Base-by-base conservation (phyloP, 2,888 invertebrate genomes). In the Lucinisca nassula region DNA sequence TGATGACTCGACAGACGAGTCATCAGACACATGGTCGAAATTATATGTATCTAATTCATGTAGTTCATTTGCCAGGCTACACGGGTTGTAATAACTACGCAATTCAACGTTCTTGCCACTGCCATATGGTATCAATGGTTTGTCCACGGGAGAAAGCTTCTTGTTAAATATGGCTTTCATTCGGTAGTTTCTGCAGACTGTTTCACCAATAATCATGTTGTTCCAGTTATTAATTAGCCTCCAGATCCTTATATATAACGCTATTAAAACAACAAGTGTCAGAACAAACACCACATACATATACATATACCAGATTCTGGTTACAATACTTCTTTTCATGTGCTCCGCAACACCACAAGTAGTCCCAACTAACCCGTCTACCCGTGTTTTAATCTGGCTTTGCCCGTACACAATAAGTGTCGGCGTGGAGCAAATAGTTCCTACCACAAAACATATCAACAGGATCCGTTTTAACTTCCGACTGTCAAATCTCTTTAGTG, bases 391-490 rank as follows among this genome's bases (percentile, higher is more conserved):
- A 8, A 84, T 58, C 30, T 21, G 49, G 27, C 80, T 84, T 40
- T 84, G 38, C 1, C 84, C 84, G 27, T 80, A 84, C 6, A 84
- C 74, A 40, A 80, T 51, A 10, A 77, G 32, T 8, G 84, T 80
- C 12, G 84, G 84, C 70, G 51, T 61, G 1, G 84, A 80, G 12
- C 61, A 55, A 21, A 76, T 38, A 24, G 75, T 38, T n/a, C 76
- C 79, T 40, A 84, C 75, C 0, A 27, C 45, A 2, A 72, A 35
- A 30, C 80, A 80, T 10, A 61, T 45, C 12, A 24, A 6, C n/a
- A 84, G 35, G 14, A 84, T 80, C 10, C 51, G 45, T 32, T 76
- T 61, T 3, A 77, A 38, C 27, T 49, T 80, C 14, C 27, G n/a
- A 24, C 58, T 30, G 0, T 75, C 51, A 61, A 84, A 55, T 27